These are phyloP conservation scores for Prionchulus punctatus DNA, from an alignment of 2,888 invertebrate genomes.

Conservation along the genomic window DNA sequence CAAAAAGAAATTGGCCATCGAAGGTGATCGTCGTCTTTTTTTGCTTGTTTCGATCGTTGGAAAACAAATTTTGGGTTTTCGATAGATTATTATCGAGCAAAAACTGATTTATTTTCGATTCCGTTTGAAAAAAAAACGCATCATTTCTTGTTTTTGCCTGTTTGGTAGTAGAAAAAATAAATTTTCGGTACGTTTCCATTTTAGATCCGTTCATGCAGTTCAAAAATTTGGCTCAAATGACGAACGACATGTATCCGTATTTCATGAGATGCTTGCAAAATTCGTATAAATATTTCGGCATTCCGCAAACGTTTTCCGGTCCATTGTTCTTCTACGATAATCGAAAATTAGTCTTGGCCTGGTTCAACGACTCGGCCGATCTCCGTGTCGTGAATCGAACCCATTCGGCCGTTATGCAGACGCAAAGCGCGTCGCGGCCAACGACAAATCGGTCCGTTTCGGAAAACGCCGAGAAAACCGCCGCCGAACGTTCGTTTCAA, in stretches of 20 bases:
- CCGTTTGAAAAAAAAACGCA: neutral
- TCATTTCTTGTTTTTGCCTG: neutral
- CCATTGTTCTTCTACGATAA: slow-evolving; percentile 26
- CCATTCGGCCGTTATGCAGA: no score
- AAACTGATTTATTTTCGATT: neutral
- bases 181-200: slow-evolving; percentile 12
- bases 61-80: neutral
- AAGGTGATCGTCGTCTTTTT: slow-evolving; percentile 23
- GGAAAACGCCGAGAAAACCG: no score
- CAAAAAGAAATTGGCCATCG: slow-evolving; percentile 31
- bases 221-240: slow-evolving; percentile 38
- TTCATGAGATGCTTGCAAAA: slow-evolving; percentile 37
- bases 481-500: no score
- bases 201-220: slow-evolving; percentile 39
- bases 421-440: no score
- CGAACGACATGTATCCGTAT: slow-evolving; percentile 37
- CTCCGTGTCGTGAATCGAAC: no score
- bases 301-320: slow-evolving; percentile 32
- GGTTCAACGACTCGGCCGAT: no score
- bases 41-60: neutral
- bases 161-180: neutral
- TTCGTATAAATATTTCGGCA: slow-evolving; percentile 39
- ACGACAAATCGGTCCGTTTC: no score
- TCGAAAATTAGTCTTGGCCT: no score
- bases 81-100: no score